phyloP scores from a whole-genome alignment of 2,113 vertebrate species.

The Meriones unguiculatus region DNA sequence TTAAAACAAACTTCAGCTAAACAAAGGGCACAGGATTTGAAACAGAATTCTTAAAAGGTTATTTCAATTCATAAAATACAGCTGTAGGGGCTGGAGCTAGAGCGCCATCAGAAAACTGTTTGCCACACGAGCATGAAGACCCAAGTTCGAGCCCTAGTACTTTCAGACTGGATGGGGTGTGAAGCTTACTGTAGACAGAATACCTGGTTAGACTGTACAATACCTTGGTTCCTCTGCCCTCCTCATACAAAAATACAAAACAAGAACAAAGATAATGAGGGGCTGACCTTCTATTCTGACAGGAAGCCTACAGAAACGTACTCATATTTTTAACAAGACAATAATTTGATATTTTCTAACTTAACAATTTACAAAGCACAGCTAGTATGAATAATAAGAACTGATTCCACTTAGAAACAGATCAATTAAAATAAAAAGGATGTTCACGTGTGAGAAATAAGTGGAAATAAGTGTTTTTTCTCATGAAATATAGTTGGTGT shows the following conservation, averaged over 20 bases:
- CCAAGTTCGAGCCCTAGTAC: no score
- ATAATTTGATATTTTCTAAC: not conserved
- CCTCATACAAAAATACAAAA: not conserved
- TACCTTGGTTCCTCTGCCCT: not conserved
- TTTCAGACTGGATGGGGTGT: not conserved
- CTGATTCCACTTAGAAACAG: not conserved
- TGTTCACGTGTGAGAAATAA: not conserved
- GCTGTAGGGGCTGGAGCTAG: not conserved
- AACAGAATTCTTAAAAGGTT: slow-evolving; percentile 53
- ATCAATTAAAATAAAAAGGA: not conserved
- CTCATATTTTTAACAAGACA: not conserved
- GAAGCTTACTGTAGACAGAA: not conserved
- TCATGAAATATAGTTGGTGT: not conserved
- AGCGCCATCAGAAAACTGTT: not conserved
- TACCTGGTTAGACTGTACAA: not conserved
- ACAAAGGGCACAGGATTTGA: not conserved
- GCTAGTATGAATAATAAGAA: not conserved
- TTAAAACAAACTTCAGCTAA: slow-evolving; percentile 17
- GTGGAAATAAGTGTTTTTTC: not conserved
- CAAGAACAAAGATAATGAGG: not conserved
- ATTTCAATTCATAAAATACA: slow-evolving; percentile 35
- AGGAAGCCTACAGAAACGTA: not conserved
- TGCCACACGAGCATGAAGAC: not conserved
- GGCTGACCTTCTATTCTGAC: not conserved
- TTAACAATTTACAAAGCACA: not conserved